A percentile compares a stretch with the other conserved stretches of the same genome.
Conservation (phyloP, 2,888 invertebrate species). For the Meghimatium bilineatum region DNA sequence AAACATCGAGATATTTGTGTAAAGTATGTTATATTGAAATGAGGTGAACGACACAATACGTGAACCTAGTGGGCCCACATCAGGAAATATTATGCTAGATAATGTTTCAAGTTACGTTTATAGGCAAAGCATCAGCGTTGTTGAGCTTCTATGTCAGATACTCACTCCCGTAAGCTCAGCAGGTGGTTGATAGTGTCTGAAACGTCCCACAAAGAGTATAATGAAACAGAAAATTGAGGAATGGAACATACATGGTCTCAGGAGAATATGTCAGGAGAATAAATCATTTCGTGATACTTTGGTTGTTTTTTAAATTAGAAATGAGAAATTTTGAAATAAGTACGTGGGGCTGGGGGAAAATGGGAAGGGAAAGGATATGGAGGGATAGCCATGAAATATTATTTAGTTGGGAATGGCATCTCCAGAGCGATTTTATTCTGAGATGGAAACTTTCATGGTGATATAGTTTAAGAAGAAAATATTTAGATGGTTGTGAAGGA, state of each 20-base stretch:
- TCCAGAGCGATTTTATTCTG: no score
- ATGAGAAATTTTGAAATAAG: no score
- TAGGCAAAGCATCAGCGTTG: background rate
- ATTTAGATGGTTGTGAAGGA: no score
- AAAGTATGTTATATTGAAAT: no score
- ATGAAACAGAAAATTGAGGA: background rate
- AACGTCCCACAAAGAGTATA: background rate
- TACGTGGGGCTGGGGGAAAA: no score
- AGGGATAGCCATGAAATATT: no score
- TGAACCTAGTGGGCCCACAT: background rate
- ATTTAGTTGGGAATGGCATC: no score
- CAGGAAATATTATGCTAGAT: background rate
- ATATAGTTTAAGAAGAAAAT: no score
- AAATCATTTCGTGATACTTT: background rate
- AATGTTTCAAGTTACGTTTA: background rate
- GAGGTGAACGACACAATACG: background rate
- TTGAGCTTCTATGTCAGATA: background rate
- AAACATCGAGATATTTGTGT: no score
- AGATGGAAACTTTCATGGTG: no score
- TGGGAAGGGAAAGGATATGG: no score
- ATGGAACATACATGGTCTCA: background rate
- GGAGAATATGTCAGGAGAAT: background rate
- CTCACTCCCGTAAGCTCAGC: background rate
- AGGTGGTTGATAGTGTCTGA: slow-evolving; percentile 17
- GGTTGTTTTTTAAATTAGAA: no score